These are phyloP conservation scores for Gopherus flavomarginatus DNA, from an alignment of 2,113 vertebrate species.

Conservation along the genomic window DNA sequence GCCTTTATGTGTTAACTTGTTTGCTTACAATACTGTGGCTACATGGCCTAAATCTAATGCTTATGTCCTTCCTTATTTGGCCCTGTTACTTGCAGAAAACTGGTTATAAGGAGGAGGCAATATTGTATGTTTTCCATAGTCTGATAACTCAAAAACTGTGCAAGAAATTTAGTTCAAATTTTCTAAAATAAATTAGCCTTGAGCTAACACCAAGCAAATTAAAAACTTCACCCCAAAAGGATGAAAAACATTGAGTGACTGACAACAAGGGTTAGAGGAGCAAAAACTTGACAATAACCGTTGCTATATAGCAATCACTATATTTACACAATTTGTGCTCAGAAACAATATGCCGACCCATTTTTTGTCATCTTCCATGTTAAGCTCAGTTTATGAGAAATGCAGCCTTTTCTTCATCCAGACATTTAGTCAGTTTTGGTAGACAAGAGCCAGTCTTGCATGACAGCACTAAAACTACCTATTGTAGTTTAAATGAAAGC, in stretches of 20 bases:
- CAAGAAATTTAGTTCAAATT: background rate
- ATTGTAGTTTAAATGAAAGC: background rate
- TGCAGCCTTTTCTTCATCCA: background rate
- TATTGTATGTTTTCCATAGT: background rate
- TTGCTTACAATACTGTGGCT: rapidly evolving
- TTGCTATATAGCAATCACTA: background rate
- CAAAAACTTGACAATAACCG: background rate
- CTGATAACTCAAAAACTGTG: background rate
- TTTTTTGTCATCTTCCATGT: background rate
- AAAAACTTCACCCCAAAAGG: background rate
- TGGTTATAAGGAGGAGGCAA: background rate
- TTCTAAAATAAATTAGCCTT: background rate
- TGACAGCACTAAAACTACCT: background rate
- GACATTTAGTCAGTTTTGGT: background rate
- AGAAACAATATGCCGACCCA: background rate
- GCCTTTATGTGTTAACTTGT: background rate
- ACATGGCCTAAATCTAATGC: background rate
- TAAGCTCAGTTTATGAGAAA: background rate
- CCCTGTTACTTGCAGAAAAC: background rate
- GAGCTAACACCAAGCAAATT: background rate
- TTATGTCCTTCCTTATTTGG: background rate
- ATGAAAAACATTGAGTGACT: background rate
- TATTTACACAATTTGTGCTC: background rate
- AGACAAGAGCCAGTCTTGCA: background rate
- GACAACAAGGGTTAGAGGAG: background rate